Evolutionary conservation across 1,140 invertebrate genomes (phyloP).

Genomic region (Lucilia cuprina): DNA sequence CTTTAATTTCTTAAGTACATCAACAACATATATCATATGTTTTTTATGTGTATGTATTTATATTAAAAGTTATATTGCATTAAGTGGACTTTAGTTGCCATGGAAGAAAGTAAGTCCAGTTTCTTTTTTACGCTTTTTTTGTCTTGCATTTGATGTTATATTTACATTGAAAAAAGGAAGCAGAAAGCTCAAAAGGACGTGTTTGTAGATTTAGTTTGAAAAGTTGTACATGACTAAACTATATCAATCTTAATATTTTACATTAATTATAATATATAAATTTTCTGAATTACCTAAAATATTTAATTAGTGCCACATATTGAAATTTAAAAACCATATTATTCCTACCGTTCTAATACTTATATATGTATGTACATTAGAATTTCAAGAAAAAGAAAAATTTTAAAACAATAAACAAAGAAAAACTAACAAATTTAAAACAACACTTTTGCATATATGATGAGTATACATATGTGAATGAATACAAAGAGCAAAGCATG

Average conservation of each 20-base stretch:
- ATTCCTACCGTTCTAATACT: too few species aligned
- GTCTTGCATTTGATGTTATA: too few species aligned
- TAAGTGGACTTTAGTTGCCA: slow-evolving; percentile 2
- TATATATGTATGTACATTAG: not conserved
- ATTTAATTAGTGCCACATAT: too few species aligned
- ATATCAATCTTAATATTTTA: too few species aligned
- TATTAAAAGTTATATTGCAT: slow-evolving; percentile 15
- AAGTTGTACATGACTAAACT: too few species aligned
- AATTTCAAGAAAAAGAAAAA: not conserved
- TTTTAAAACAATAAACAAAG: not conserved
- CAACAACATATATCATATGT: not conserved
- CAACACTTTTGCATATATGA: not conserved
- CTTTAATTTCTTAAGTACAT: not conserved
- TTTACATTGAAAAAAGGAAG: not conserved
- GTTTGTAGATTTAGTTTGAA: too few species aligned
- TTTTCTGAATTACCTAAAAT: too few species aligned
- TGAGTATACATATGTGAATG: not conserved
- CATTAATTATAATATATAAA: too few species aligned
- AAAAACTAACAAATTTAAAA: not conserved
- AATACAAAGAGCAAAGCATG: not conserved
- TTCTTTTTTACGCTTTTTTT: not conserved
- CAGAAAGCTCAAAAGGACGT: too few species aligned
- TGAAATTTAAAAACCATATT: too few species aligned
- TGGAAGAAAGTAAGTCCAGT: not conserved
- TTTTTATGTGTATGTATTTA: not conserved